Base-by-base conservation (phyloP, 2,888 invertebrate genomes). In the Polia nebulosa region DNA sequence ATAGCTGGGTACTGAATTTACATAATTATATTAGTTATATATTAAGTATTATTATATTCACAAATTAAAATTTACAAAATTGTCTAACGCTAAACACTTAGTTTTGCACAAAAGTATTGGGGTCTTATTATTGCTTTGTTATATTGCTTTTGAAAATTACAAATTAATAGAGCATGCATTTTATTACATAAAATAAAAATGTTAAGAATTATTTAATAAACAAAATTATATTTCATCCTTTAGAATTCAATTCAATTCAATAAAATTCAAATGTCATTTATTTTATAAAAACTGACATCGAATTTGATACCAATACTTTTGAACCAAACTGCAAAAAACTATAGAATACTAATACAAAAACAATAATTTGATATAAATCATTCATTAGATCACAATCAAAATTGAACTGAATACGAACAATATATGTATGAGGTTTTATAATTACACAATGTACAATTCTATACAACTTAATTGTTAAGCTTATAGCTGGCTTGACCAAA, bases 361-460 rank as follows among this genome's bases (percentile, higher is more conserved):
- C 61, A 52, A 73, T 72, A 82, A 80, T 80, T 78, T 71, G 45
- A 79, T 66, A 74, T 68, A 51, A 52, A 53, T n/a, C 52, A 68
- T 67, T 22, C 8, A 55, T 53, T 52, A 45, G 60, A 74, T 72
- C 73, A 82, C 71, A 72, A 67, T 72, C 67, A 27, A 59, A 68
- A 81, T 68, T 74, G 69, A 79, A 83, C 57, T 67, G 58, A 55
- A 72, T 49, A 63, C 44, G 15, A 72, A 63, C 22, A 71, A 66
- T 53, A 45, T n/a, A 69, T 56, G 80, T 56, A 44, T 65, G 52
- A 70, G 65, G 45, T 66, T 56, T 63, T 63, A 78, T 81, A 81
- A 82, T 82, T 82, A 83, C 82, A 83, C 17, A 82, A 78, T 83
- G 60, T 83, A 83, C 83, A 83, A 66, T 81, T 70, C 79, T 83